Conservation (phyloP, 1,140 invertebrate species). For the Coenobita brevimanus region DNA sequence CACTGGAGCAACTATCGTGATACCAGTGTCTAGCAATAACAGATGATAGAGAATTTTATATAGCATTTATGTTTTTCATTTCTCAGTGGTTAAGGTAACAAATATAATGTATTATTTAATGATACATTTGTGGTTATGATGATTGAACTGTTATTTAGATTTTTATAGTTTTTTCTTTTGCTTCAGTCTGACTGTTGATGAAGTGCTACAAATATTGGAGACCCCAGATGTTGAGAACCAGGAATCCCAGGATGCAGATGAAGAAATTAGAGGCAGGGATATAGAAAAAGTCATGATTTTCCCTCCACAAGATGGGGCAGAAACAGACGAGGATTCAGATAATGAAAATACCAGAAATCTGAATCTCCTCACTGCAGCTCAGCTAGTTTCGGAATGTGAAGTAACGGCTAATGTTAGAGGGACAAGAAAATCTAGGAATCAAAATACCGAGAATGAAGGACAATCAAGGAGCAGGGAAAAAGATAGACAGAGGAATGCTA, state of each 20-base stretch:
- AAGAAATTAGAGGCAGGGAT: constrained; percentile 10
- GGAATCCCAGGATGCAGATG: not conserved
- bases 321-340: constrained; percentile 14
- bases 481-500: not conserved
- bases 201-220: constrained; percentile 19
- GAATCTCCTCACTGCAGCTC: not conserved
- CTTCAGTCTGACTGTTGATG: constrained; percentile 3
- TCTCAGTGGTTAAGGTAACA: not conserved
- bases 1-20: not conserved
- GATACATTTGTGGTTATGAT: not conserved
- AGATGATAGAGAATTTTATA: not conserved
- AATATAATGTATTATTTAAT: not conserved
- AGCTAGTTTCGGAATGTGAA: constrained; percentile 10
- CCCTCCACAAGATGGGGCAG: not conserved
- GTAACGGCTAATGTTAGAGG: not conserved
- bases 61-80: not conserved
- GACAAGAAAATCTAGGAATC: not conserved
- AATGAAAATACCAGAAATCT: constrained; percentile 12
- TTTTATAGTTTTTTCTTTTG: not conserved
- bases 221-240: not conserved
- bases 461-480: constrained; percentile 5
- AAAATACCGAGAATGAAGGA: not conserved
- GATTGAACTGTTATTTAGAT: not conserved
- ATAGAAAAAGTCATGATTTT: constrained; percentile 2
- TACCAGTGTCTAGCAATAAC: constrained; percentile 1